phyloP scores from a whole-genome alignment of 2,113 vertebrate species.

The Cepphus grylle region DNA sequence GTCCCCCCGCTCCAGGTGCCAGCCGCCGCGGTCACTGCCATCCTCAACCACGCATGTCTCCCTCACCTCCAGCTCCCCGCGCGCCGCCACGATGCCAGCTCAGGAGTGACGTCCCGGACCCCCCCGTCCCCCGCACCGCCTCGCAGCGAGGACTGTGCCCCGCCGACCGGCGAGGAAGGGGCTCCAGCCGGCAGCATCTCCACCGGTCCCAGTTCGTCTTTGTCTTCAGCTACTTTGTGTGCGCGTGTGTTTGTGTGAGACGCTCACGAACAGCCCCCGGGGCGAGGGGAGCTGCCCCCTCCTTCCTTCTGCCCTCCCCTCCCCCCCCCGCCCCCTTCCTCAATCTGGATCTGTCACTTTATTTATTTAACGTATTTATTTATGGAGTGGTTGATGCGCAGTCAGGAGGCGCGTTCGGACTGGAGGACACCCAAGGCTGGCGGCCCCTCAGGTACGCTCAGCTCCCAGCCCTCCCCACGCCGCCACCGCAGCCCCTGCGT shows the following conservation, averaged over 20 bases:
- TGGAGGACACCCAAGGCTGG: neutral
- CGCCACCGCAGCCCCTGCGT: accelerated
- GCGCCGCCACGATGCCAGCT: constrained; percentile 33
- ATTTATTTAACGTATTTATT: constrained; percentile 83
- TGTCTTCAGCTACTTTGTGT: constrained; percentile 50
- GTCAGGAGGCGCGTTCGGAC: neutral
- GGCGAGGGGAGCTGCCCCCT: neutral
- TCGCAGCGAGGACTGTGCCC: neutral
- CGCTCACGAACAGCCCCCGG: neutral
- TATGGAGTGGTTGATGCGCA: constrained; percentile 17
- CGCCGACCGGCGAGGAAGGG: neutral
- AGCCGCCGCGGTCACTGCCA: constrained; percentile 79
- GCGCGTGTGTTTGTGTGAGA: constrained; percentile 32
- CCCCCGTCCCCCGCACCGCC: neutral
- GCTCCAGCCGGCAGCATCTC: neutral
- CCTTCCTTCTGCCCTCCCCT: neutral
- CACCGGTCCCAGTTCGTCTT: constrained; percentile 12
- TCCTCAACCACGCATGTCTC: constrained; percentile 83
- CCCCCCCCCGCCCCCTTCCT: neutral
- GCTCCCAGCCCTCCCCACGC: neutral
- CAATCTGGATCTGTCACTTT: constrained; percentile 48
- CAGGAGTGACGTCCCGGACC: constrained; percentile 64
- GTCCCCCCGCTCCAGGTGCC: constrained; percentile 77
- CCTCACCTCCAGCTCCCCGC: constrained; percentile 73
- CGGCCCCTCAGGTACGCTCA: neutral